Evolutionary conservation across 2,888 invertebrate species (phyloP).

Genomic region (Rosalia funebris): DNA sequence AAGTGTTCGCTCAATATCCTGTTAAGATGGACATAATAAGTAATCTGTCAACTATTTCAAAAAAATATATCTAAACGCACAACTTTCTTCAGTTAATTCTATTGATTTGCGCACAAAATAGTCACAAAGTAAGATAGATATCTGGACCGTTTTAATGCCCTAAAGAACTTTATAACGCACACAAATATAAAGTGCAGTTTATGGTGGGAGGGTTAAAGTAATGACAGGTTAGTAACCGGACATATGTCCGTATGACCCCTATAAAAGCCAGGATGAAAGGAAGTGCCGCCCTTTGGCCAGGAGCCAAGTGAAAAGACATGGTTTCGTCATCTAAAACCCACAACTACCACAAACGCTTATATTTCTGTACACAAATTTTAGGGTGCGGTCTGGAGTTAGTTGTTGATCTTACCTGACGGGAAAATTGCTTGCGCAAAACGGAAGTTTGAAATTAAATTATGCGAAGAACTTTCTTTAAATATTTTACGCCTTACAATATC

Average conservation of each 20-base stretch:
- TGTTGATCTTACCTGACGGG: conserved; percentile 12
- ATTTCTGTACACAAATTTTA: conserved; percentile 28
- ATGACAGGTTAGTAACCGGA: conserved; percentile 39
- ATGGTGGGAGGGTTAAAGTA: conserved; percentile 31
- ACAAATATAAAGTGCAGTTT: conserved; percentile 32
- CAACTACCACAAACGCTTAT: conserved; percentile 28
- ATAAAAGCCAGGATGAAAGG: conserved; percentile 37
- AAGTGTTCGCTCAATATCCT: too few relatives aligned
- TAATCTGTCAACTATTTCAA: too few relatives aligned
- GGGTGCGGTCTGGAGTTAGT: conserved; percentile 17
- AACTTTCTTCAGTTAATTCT: conserved; percentile 10
- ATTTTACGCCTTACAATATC: background rate
- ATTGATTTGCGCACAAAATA: background rate
- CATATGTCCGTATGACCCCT: conserved; percentile 39
- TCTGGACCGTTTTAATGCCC: conserved; percentile 8
- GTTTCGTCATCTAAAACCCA: conserved; percentile 28
- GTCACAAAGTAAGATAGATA: conserved; percentile 19
- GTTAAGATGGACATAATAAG: too few relatives aligned
- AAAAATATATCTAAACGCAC: too few relatives aligned
- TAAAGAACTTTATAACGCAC: conserved; percentile 21
- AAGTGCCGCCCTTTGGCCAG: conserved; percentile 38
- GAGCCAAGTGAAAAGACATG: conserved; percentile 37
- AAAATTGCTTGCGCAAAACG: conserved; percentile 8
- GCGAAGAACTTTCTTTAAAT: background rate
- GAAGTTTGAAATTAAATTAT: background rate